Conservation (phyloP, 2,888 invertebrate species). For the Rhamphomyia laevipes region DNA sequence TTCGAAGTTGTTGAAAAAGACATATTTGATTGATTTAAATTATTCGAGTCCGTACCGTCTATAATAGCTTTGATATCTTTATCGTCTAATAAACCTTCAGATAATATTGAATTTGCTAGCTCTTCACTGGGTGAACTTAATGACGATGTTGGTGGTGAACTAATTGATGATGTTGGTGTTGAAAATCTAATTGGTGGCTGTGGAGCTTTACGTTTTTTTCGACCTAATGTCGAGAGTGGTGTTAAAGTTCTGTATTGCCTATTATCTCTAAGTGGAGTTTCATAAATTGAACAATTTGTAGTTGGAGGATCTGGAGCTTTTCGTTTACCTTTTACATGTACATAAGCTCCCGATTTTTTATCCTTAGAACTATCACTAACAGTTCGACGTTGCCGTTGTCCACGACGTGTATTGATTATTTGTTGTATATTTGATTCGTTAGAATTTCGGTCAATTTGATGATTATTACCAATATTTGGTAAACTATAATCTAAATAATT, state of each 20-base stretch:
- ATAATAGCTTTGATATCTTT: conserved; percentile 16
- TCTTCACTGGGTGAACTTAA: not conserved
- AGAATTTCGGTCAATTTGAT: not conserved
- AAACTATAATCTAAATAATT: conserved; percentile 30
- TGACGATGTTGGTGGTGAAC: not conserved
- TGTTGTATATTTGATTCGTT: conserved; percentile 22
- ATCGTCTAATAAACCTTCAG: conserved; percentile 11
- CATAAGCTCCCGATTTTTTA: conserved; percentile 43
- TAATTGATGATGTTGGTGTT: not conserved
- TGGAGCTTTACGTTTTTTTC: conserved; percentile 35
- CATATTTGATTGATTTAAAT: conserved; percentile 16
- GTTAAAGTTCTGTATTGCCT: conserved; percentile 12
- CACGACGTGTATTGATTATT: conserved; percentile 13
- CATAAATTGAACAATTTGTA: not conserved
- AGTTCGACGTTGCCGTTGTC: conserved; percentile 41
- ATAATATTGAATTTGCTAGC: not conserved
- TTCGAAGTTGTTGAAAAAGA: conserved; percentile 49
- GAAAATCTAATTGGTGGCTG: conserved; percentile 18
- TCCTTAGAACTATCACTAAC: conserved; percentile 50
- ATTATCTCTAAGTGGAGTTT: conserved; percentile 6
- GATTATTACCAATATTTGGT: conserved; percentile 19
- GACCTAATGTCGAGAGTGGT: conserved; percentile 16
- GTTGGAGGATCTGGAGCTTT: conserved; percentile 59
- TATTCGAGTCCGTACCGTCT: conserved; percentile 1
- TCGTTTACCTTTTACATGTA: conserved; percentile 64